These are phyloP conservation scores for Marasmarcha lunaedactyla DNA, from an alignment of 2,888 invertebrate genomes.

Conservation along the genomic window DNA sequence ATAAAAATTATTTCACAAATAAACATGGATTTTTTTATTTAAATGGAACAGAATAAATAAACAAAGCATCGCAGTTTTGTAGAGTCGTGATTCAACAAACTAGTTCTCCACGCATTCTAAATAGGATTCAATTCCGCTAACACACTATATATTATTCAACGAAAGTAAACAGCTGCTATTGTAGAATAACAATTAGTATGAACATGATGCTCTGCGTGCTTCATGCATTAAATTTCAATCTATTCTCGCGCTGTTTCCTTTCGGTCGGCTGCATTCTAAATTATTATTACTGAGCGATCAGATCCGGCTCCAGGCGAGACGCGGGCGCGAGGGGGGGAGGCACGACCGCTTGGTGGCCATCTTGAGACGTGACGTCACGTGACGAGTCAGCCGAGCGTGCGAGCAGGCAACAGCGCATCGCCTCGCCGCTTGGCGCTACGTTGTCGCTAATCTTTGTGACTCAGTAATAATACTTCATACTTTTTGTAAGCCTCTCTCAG, in stretches of 20 bases:
- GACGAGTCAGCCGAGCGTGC: conserved; percentile 63
- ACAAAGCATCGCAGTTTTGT: no score
- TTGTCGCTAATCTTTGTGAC: conserved; percentile 53
- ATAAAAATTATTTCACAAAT: no score
- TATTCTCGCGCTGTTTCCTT: conserved; percentile 63
- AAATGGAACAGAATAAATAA: no score
- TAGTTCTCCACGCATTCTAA: conserved; percentile 24
- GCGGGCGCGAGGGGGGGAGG: conserved; percentile 44
- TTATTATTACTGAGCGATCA: conserved; percentile 62
- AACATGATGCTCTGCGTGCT: conserved; percentile 43
- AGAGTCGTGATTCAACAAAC: conserved; percentile 27
- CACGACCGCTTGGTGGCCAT: conserved; percentile 64
- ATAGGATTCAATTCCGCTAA: conserved; percentile 30
- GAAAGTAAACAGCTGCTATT: conserved; percentile 63
- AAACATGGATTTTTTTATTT: no score
- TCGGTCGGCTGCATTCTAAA: conserved; percentile 58
- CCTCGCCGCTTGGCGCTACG: conserved; percentile 30
- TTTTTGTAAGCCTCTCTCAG: conserved; percentile 46
- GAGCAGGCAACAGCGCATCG: conserved; percentile 55
- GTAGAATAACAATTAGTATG: conserved; percentile 58
- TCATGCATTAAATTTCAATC: conserved; percentile 63
- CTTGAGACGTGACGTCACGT: conserved; percentile 71
- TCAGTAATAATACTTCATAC: conserved; percentile 53
- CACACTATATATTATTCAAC: conserved; percentile 45
- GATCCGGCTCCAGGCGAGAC: conserved; percentile 53